Base-by-base conservation (phyloP, 2,888 invertebrate genomes). In the Torymus aiolomorphi region DNA sequence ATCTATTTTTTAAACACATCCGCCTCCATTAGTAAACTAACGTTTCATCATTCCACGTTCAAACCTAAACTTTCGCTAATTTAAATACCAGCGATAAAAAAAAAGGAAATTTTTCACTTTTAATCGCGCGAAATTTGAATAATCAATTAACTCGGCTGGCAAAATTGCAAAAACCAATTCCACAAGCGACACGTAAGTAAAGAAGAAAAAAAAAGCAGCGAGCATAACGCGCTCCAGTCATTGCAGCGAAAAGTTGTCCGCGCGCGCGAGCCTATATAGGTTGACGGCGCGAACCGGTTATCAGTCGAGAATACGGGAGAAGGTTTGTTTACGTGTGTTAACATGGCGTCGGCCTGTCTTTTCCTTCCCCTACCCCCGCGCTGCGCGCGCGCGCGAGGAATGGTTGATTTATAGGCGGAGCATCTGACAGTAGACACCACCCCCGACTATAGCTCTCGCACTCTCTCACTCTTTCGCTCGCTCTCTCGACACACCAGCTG, bases 321-420 rank as follows among this genome's bases (percentile, higher is more conserved):
- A 86, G 84, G 88, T 89, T 89, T 88, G 88, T 89, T 89, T 88
- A 88, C 87, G 85, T 87, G 86, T 88, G 89, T 89, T 89, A 89
- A 89, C 90, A 90, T 89, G 89, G 89, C 89, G 89, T 88, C 88
- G 84, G 83, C 80, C 85, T 87, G 87, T 89, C 87, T 86, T 86
- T 86, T 86, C 84, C 84, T 76, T 83, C 83, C 78, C 76, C 80
- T 70, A 63, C 82, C 63, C 63, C 63, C 8, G 42, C 42, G 57
- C 83, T 72, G 69, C 63, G 83, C n/a, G n/a, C n/a, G n/a, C 86
- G 83, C 84, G 81, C 83, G 63, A 56, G 70, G 65, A 81, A 82
- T 81, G 85, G 86, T 88, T 89, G 89, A 89, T 89, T 89, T 89
- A 89, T 89, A 89, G 89, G 89, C 89, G 89, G 89, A 89, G 89